Evolutionary conservation across 2,888 invertebrate species (phyloP), one percentile per base, ranked within the genome.

Genomic region (Diarsia dahlii): DNA sequence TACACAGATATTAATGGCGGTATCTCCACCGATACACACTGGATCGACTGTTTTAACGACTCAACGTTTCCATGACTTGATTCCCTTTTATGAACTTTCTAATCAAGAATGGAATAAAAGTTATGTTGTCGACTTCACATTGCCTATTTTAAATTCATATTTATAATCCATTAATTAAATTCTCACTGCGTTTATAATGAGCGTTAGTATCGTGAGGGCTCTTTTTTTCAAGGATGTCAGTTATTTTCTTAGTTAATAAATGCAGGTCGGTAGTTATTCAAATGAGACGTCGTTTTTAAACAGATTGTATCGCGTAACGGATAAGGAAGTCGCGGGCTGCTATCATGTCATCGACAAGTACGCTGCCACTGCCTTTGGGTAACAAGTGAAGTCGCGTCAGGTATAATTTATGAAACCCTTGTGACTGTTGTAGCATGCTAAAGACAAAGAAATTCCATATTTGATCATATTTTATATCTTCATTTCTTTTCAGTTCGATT

Each of bases 1-100:
- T 94, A 91, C 92, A 93, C 93, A 92, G 94, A 95, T 95, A 95
- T 96, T 95, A 95, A 95, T 95, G 93, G 92, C 91, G 89, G 91
- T 92, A 93, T 93, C 92, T 91, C 90, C 89, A 89, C 91, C 90
- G 90, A 92, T 93, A 91, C 89, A 82, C 81, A 80, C 82, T 70
- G 83, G 67, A 81, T 85, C 79, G 68, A 78, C 79, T 79, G 79
- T 82, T 88, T 84, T 81, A 82, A 80, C 84, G 81, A 80, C 71
- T 81, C 71, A 48, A 74, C 63, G 76, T 80, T 86, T 84, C 71
- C 82, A 80, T 82, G 78, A 78, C 68, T 86, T 66, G 76, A 84
- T 82, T 82, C 82, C 84, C 83, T 84, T 86, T 86, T 88, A 87
- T 78, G 79, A 89, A 87, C 87, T 90, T 86, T 87, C 86, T 88